phyloP scores from a whole-genome alignment of 2,113 vertebrate genomes.

The Dromas ardeola region DNA sequence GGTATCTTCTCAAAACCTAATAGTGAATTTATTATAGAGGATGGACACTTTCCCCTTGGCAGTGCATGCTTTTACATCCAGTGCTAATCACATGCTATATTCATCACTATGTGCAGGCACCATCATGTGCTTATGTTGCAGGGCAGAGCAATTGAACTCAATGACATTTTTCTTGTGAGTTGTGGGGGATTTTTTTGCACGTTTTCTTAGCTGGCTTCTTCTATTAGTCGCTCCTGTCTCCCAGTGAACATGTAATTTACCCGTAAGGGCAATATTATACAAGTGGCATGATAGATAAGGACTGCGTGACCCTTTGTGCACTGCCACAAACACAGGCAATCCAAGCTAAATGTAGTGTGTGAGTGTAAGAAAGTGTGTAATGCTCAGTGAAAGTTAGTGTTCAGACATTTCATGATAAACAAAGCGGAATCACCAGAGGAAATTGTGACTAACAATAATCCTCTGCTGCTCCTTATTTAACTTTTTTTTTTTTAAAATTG shows the following conservation, averaged over 20 bases:
- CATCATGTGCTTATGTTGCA: neutral
- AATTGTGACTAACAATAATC: conserved; percentile 2
- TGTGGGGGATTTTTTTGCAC: neutral
- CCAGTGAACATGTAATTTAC: neutral
- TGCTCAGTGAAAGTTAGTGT: neutral
- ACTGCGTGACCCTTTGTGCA: neutral
- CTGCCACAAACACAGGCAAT: neutral
- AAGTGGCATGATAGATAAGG: conserved; percentile 13
- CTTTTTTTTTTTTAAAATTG: neutral
- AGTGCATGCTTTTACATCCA: neutral
- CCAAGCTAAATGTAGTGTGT: neutral
- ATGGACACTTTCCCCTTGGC: neutral
- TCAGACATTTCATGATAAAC: neutral
- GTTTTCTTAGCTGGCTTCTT: neutral
- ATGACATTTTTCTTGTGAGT: conserved; percentile 12
- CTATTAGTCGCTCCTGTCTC: neutral
- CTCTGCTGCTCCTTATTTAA: neutral
- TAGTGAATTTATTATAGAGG: neutral
- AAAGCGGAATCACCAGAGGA: neutral
- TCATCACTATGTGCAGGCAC: neutral
- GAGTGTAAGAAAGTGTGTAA: neutral
- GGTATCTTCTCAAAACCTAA: neutral
- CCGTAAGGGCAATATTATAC: neutral
- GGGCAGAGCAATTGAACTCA: neutral
- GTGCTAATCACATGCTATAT: neutral